Percentiles rank a stretch among this genome's conserved stretches.
These are phyloP conservation scores for Cisticola juncidis DNA, from an alignment of 2,113 vertebrate genomes.

Conservation along the genomic window DNA sequence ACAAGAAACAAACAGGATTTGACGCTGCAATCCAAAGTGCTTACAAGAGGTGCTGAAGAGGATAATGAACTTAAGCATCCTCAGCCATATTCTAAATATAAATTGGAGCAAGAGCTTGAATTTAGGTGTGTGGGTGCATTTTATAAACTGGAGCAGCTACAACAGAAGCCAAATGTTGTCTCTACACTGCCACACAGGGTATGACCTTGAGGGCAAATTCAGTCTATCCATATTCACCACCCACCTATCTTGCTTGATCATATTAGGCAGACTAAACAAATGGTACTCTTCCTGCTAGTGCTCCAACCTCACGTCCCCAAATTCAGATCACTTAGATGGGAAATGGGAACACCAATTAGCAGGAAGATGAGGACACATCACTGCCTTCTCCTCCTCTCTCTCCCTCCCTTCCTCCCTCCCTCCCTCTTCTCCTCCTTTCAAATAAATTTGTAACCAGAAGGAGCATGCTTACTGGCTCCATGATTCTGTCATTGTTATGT, in stretches of 20 bases:
- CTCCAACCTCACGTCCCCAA: accelerated
- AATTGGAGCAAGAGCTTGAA: background rate
- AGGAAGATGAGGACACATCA: background rate
- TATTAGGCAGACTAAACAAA: background rate
- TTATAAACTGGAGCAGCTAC: background rate
- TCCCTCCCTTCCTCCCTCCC: background rate
- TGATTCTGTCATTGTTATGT: background rate
- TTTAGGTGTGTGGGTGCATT: background rate
- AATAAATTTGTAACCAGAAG: background rate
- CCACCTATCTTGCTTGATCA: background rate
- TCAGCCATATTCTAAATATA: background rate
- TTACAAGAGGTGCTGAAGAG: background rate
- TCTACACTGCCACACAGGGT: background rate
- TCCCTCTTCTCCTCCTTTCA: background rate
- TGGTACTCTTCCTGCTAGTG: background rate
- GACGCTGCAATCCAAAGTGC: background rate
- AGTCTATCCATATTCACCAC: background rate
- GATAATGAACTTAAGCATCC: background rate
- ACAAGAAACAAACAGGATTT: background rate
- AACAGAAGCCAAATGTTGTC: background rate
- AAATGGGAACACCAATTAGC: background rate
- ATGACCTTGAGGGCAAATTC: background rate
- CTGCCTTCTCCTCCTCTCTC: background rate
- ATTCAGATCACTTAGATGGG: background rate
- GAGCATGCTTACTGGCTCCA: background rate